Conservation (phyloP, 2,113 vertebrate genomes). For the Steatornis caripensis region DNA sequence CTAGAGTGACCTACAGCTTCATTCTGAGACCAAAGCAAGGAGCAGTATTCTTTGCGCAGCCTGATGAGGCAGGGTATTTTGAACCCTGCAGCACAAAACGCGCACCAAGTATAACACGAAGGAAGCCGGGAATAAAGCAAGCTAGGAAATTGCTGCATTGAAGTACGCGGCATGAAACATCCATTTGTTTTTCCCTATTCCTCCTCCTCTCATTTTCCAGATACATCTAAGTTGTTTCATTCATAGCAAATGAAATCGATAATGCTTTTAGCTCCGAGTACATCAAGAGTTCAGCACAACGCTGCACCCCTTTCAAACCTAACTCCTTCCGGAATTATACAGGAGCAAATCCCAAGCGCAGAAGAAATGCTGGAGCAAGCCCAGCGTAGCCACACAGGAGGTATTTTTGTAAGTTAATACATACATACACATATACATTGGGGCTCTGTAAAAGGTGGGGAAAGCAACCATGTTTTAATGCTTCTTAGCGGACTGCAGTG, state of each 20-base stretch:
- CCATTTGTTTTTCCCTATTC: background rate
- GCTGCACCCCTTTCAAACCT: background rate
- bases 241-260: conserved; percentile 38
- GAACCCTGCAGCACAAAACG: background rate
- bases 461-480: background rate
- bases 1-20: background rate
- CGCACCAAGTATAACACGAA: accelerated
- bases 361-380: background rate
- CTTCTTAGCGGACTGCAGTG: background rate
- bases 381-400: background rate
- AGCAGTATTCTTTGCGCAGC: accelerated
- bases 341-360: background rate
- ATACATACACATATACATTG: accelerated
- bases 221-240: conserved; percentile 3
- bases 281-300: background rate
- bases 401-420: background rate
- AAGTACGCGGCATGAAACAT: conserved; percentile 12
- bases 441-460: background rate
- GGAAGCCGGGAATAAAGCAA: background rate
- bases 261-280: conserved; percentile 1
- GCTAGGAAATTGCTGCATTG: background rate
- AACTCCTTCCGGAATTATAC: background rate
- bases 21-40: background rate
- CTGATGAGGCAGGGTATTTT: background rate
- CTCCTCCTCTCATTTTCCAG: conserved; percentile 3